Conservation (phyloP, 2,797 vertebrate genomes). For the Fringilla coelebs region DNA sequence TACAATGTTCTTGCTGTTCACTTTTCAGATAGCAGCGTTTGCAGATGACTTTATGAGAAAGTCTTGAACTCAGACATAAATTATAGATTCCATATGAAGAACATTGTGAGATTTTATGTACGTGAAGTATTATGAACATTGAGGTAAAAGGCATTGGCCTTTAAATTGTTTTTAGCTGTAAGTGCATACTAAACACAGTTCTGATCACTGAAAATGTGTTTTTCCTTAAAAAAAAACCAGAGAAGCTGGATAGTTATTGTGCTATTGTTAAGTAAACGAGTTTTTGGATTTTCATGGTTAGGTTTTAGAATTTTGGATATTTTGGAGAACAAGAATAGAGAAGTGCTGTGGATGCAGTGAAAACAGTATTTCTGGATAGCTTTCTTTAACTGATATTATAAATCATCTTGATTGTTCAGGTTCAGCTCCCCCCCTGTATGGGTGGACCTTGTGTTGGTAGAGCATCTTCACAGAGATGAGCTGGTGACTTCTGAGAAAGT, state of each 20-base stretch:
- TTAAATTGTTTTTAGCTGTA: not conserved
- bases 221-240: not conserved
- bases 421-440: not conserved
- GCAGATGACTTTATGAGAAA: not conserved
- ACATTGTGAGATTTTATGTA: not conserved
- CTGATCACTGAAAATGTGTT: not conserved
- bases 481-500: not conserved
- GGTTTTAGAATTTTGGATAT: not conserved
- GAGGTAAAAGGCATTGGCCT: not conserved
- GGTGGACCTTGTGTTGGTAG: not conserved
- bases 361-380: not conserved
- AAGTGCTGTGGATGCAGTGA: not conserved
- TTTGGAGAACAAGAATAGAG: not conserved
- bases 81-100: not conserved
- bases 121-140: not conserved
- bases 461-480: not conserved
- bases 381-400: not conserved
- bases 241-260: not conserved
- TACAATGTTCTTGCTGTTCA: not conserved
- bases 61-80: not conserved
- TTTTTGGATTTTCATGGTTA: not conserved
- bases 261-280: not conserved
- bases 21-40: not conserved
- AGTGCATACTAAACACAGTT: not conserved
- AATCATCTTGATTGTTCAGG: not conserved